Evolutionary conservation across 2,797 vertebrate species (phyloP).

Genomic region (Coluber constrictor): DNA sequence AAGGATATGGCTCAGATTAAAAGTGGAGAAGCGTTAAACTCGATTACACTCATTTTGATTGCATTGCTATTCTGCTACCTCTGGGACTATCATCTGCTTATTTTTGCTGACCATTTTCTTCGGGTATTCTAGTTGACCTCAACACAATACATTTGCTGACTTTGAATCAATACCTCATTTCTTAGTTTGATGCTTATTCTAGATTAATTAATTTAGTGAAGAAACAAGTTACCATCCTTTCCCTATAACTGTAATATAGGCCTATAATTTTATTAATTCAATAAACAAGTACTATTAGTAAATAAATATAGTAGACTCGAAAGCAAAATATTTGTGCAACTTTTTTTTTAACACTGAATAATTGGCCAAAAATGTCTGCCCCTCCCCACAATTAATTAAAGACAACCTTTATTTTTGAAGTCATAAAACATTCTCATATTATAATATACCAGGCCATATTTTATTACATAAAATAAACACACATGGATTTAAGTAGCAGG

Average conservation of each 20-base stretch:
- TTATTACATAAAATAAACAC: background rate
- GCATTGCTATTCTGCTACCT: background rate
- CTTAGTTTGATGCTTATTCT: background rate
- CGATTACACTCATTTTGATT: background rate
- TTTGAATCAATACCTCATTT: background rate
- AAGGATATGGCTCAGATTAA: background rate
- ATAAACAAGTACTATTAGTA: background rate
- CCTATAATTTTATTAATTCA: background rate
- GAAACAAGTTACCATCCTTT: background rate
- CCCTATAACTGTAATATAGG: background rate
- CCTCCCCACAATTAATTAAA: background rate
- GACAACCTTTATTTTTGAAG: background rate
- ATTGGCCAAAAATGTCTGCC: background rate
- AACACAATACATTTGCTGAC: background rate
- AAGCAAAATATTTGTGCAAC: background rate
- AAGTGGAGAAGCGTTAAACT: background rate
- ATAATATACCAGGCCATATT: background rate
- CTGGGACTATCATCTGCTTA: background rate
- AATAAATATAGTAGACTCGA: background rate
- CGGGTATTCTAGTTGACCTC: background rate
- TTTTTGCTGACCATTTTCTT: constrained; percentile 8
- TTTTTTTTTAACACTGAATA: background rate
- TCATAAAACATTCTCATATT: background rate
- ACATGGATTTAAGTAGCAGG: background rate
- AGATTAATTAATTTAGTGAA: background rate